Evolutionary conservation across 23 tunicate species (phyloP), one percentile per base, ranked within the genome.

Genomic region (Ciona savignyi): DNA sequence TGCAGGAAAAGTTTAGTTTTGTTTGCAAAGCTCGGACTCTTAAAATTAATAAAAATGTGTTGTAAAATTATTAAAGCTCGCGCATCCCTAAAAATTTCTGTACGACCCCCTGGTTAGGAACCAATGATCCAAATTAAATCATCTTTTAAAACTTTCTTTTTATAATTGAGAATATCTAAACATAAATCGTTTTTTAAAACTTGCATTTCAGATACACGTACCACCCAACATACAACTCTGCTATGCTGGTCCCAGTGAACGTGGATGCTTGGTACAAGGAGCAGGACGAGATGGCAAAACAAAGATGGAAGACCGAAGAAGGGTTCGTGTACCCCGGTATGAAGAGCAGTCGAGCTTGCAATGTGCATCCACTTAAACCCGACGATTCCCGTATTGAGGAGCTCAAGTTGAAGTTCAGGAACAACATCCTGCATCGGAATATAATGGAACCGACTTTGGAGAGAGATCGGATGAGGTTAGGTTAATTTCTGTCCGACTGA

Each of bases 351-450:
- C 67, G 65, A 0, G 33, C 72, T 51, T 84, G 72, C 33, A 88
- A 88, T 63, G 74, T 32, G 1, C 88, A 85, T 72, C 77, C 84
- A 2, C 65, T 75, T 19, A 73, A 80, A 25, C 87, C 87, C 2
- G 85, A 69, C 25, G 83, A 76, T 1, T 71, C 86, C 3, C 69
- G 97, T 25, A 76, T 76, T 21, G 76, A 77, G 25, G 97, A 91
- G 15, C 67, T 91, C 61, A 76, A 80, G 35, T 63, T 85, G 9
- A 32, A 66, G 0, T 91, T 89, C 78, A 70, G 79, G n/a, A 86
- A 91, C 63, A 91, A 91, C 35, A 79, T 79, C 19, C 83, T 91
- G 4, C 97, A 91, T 51, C 62, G 77, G 2, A 89, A 91, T 65
- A 71, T 77, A 4, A 25, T 91, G 73, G 75, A 76, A 67, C 97